Evolutionary conservation across 1,140 invertebrate genomes (phyloP), one percentile per base, ranked within the genome.

Genomic region (Anastrepha ludens): DNA sequence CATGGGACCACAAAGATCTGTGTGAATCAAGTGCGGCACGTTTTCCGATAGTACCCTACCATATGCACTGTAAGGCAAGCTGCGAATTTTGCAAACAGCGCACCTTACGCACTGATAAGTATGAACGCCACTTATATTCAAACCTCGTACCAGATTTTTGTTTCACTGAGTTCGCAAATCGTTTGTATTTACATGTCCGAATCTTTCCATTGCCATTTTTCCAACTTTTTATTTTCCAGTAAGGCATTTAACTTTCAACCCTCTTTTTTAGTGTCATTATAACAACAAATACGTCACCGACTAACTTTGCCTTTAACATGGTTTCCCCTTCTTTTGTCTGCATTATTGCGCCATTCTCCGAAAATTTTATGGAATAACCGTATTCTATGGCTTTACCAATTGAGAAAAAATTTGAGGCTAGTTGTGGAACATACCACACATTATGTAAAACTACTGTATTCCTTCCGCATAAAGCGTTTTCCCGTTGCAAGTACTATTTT

Each of bases 1-100:
- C n/a, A n/a, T n/a, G n/a, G n/a, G 13, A 88, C 81, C 92, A 85
- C 90, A 92, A 11, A 93, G 58, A 88, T 94, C 93, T 60, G 64
- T 87, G 74, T 88, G 88, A 29, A 88, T 60, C 13, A 88, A n/a
- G 2, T 88, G 86, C 29, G 87, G 65, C 15, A 62, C 15, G 7
- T 60, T 55, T 62, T 81, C 85, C 0, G 87, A 20, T 62, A 50
- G 55, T 15, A 87, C 58, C 39, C 17, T 62, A 44, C 3, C 58
- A 62, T 87, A 87, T 20, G 17, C 58, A 41, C 78, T 60, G 55
- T 41, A 88, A 59, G 88, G 81, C 85, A 85, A 55, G 7, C n/a
- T 65, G 67, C 11, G 3, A 17, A 87, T 87, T 87, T 87, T 87
- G 44, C 62, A 67, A 2, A 87, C 20, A 9, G 44, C 86, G 74